phyloP scores from a whole-genome alignment of 2,113 vertebrate genomes.

The Triplophysa tibetana region DNA sequence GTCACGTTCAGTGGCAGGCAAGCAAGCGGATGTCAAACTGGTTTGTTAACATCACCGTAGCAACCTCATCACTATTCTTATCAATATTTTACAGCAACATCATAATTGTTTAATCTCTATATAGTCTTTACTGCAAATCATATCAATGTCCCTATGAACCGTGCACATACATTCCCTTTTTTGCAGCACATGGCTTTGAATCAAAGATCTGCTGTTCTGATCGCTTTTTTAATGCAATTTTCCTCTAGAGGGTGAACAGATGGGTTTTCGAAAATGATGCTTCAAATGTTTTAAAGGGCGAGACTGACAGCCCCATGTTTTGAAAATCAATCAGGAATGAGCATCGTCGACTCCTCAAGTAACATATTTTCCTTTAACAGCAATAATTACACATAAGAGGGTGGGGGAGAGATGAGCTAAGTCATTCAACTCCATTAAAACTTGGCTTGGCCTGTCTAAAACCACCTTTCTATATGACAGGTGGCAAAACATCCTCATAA shows the following conservation, averaged over 20 bases:
- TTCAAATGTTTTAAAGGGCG: neutral
- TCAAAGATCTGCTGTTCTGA: slow-evolving; percentile 19
- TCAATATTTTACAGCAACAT: neutral
- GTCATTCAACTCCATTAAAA: slow-evolving; percentile 25
- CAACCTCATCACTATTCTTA: neutral
- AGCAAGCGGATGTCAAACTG: too few relatives aligned
- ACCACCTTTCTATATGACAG: slow-evolving; percentile 17
- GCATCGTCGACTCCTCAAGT: neutral
- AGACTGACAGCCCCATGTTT: slow-evolving; percentile 32
- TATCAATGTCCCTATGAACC: neutral
- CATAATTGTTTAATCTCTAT: neutral
- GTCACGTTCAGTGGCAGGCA: too few relatives aligned
- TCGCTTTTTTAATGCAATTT: slow-evolving; percentile 5
- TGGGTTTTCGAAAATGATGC: slow-evolving; percentile 26
- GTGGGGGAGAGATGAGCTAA: neutral
- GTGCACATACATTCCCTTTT: slow-evolving; percentile 1
- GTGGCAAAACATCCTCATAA: slow-evolving; percentile 36
- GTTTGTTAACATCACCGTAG: neutral
- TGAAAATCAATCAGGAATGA: slow-evolving; percentile 4
- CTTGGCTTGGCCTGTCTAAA: slow-evolving; percentile 40
- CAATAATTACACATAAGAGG: neutral
- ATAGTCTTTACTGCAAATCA: slow-evolving; percentile 1
- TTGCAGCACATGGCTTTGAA: slow-evolving; percentile 27
- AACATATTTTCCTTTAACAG: neutral
- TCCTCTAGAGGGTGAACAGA: slow-evolving; percentile 20